A percentile compares a stretch with the other conserved stretches of the same genome.
These are phyloP conservation scores for Heliconius hortense DNA, from an alignment of 2,888 invertebrate genomes.

Conservation along the genomic window DNA sequence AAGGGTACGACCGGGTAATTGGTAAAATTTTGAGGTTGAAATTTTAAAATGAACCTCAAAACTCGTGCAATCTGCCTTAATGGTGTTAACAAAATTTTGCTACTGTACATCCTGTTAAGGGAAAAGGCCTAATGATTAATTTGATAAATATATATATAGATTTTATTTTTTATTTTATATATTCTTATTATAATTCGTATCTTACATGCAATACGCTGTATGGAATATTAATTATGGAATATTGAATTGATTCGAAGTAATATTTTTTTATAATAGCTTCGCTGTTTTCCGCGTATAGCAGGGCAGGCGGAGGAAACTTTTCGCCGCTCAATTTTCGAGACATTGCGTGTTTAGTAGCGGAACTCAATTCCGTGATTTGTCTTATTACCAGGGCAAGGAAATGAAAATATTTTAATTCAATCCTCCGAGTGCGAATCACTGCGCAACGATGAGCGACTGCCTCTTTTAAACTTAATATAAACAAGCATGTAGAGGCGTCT, in stretches of 20 bases:
- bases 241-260: too few species aligned
- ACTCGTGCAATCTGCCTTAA: constrained; percentile 19
- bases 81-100: constrained; percentile 28
- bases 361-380: not conserved
- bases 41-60: constrained; percentile 29
- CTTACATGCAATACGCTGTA: too few species aligned
- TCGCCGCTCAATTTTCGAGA: too few species aligned
- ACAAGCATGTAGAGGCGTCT: too few species aligned
- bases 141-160: too few species aligned
- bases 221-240: too few species aligned
- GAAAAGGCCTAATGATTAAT: not conserved
- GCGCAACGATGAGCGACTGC: not conserved
- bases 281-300: too few species aligned
- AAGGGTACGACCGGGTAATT: constrained; percentile 28
- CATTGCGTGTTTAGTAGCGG: too few species aligned
- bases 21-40: constrained; percentile 28
- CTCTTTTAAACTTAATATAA: not conserved
- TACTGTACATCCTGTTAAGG: constrained; percentile 4
- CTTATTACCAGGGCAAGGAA: not conserved
- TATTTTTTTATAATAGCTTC: too few species aligned
- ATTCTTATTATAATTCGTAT: too few species aligned
- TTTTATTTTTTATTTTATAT: too few species aligned
- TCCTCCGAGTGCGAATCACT: not conserved
- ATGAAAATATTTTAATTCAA: not conserved
- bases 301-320: not conserved